Evolutionary conservation across 2,888 invertebrate species (phyloP).

Genomic region (Hermaeophaga mercurialis): DNA sequence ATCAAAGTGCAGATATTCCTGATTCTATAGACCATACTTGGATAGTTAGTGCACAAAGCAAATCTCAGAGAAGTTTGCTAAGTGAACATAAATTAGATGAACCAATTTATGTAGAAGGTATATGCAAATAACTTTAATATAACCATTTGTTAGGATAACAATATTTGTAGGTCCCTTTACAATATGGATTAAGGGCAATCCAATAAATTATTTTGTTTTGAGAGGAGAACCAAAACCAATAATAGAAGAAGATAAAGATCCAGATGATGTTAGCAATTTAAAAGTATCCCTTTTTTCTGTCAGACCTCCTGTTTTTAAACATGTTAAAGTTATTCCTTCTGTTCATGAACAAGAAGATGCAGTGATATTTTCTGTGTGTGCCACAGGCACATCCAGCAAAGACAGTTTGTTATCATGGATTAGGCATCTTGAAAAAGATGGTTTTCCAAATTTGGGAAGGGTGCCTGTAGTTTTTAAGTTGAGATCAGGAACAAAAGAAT

Average conservation of each 20-base stretch:
- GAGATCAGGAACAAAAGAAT: slow-evolving; percentile 64
- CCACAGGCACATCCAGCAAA: slow-evolving; percentile 88
- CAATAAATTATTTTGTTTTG: slow-evolving; percentile 83
- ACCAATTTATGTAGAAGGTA: slow-evolving; percentile 78
- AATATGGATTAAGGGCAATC: slow-evolving; percentile 76
- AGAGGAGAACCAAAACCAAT: slow-evolving; percentile 69
- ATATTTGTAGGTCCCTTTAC: slow-evolving; percentile 66
- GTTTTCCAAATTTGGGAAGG: slow-evolving; percentile 72
- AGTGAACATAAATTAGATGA: slow-evolving; percentile 64
- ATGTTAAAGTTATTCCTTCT: slow-evolving; percentile 60
- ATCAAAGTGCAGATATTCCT: slow-evolving; percentile 67
- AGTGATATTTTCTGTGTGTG: slow-evolving; percentile 83
- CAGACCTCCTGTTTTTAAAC: slow-evolving; percentile 54
- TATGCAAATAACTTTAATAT: not conserved
- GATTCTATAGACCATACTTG: slow-evolving; percentile 87
- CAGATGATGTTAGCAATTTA: slow-evolving; percentile 76
- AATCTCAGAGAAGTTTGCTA: slow-evolving; percentile 73
- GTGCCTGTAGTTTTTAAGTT: slow-evolving; percentile 88
- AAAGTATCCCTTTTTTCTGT: slow-evolving; percentile 63
- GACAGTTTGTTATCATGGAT: slow-evolving; percentile 95
- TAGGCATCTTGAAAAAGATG: slow-evolving; percentile 74
- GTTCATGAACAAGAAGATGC: slow-evolving; percentile 95
- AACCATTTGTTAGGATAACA: too few relatives aligned
- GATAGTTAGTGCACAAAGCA: slow-evolving; percentile 88
- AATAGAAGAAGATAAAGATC: slow-evolving; percentile 61